Evolutionary conservation across 2,888 invertebrate genomes (phyloP).

Genomic region (Steromphala cineraria): DNA sequence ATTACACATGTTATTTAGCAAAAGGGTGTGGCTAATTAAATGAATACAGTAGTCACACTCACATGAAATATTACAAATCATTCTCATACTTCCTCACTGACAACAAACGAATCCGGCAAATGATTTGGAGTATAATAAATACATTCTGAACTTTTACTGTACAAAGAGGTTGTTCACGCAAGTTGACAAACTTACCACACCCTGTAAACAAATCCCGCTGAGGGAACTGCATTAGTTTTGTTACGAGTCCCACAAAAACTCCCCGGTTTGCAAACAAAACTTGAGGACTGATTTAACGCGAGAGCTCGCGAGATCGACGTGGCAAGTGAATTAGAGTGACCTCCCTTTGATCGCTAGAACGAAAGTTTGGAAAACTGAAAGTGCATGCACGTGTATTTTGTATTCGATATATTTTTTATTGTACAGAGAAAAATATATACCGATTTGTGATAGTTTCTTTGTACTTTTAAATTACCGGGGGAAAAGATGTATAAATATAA

Average conservation of each 20-base stretch:
- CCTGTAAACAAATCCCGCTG: not conserved
- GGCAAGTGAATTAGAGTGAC: not conserved
- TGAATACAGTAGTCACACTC: not conserved
- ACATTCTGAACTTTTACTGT: too few relatives aligned
- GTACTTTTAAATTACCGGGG: too few relatives aligned
- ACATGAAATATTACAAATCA: not conserved
- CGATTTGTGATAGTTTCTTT: too few relatives aligned
- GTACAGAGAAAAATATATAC: too few relatives aligned
- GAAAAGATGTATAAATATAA: too few relatives aligned
- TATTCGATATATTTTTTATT: too few relatives aligned
- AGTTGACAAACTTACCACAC: not conserved
- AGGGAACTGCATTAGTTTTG: not conserved
- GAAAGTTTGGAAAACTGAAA: too few relatives aligned
- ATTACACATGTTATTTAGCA: too few relatives aligned
- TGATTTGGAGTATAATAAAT: too few relatives aligned
- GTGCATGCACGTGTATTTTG: too few relatives aligned
- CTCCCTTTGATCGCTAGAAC: not conserved
- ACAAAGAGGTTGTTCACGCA: not conserved
- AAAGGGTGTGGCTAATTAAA: too few relatives aligned
- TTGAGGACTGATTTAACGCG: not conserved
- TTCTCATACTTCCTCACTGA: not conserved
- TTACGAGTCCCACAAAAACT: not conserved
- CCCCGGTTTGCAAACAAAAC: conserved; percentile 1
- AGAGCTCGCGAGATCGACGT: not conserved
- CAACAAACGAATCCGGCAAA: too few relatives aligned